Conservation (phyloP, 2,113 vertebrate species). For the Rostratula benghalensis region DNA sequence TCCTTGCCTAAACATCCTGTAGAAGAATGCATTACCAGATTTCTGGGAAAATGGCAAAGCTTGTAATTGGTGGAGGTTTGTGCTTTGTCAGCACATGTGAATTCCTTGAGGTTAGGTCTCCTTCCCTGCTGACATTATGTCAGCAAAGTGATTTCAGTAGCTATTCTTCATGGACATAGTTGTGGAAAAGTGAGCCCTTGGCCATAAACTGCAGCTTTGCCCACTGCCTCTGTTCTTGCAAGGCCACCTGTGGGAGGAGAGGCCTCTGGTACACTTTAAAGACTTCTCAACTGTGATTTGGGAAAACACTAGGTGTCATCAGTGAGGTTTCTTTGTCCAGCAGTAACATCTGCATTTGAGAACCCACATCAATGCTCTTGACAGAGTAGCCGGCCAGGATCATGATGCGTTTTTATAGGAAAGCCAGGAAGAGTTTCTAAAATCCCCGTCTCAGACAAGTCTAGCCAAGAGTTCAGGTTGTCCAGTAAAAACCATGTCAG, state of each 20-base stretch:
- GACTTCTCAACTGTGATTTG: background rate
- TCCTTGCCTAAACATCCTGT: background rate
- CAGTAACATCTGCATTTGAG: background rate
- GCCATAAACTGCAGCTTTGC: background rate
- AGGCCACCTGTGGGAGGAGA: background rate
- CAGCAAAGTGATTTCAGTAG: fast-evolving
- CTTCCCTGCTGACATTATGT: background rate
- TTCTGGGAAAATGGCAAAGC: background rate
- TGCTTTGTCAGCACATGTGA: background rate
- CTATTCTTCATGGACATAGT: background rate
- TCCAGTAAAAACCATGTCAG: slow-evolving; percentile 51
- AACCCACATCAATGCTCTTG: background rate
- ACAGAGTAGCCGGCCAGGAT: background rate
- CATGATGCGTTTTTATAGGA: slow-evolving; percentile 13
- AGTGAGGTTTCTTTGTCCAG: slow-evolving; percentile 9
- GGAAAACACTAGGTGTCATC: slow-evolving; percentile 44
- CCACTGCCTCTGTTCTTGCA: fast-evolving
- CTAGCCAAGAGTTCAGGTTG: slow-evolving; percentile 43
- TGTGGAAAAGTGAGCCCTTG: background rate
- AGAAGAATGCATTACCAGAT: background rate
- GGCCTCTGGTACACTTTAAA: background rate
- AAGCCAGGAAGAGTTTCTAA: slow-evolving; percentile 45
- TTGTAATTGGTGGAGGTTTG: background rate
- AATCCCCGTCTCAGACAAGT: slow-evolving; percentile 68
- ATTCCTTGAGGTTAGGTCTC: background rate